These are phyloP conservation scores for Chouioia cunea DNA, from an alignment of 2,888 invertebrate species.

Conservation along the genomic window DNA sequence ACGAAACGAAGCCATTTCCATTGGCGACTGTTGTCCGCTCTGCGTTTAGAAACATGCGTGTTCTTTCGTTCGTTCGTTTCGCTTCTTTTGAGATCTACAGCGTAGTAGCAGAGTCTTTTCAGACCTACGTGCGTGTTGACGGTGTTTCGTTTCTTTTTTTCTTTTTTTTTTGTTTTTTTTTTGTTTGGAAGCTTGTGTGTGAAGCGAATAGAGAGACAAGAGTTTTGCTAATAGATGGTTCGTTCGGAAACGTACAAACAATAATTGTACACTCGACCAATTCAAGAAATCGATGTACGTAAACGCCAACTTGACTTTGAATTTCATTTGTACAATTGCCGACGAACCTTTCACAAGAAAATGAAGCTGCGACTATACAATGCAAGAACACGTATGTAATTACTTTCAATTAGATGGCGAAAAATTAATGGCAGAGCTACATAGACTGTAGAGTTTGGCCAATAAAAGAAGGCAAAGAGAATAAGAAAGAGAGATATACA, in stretches of 20 bases:
- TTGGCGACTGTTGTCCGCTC: slow-evolving; percentile 67
- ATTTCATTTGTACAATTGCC: slow-evolving; percentile 9
- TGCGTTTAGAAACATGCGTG: slow-evolving; percentile 68
- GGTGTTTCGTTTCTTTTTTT: slow-evolving; percentile 16
- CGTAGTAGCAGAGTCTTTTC: slow-evolving; percentile 57
- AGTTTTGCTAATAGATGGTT: slow-evolving; percentile 13
- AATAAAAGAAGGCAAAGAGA: slow-evolving; percentile 27
- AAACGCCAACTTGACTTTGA: slow-evolving; percentile 2
- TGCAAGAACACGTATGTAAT: slow-evolving; percentile 21
- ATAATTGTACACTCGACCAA: neutral
- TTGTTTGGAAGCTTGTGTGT: slow-evolving; percentile 2
- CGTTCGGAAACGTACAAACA: slow-evolving; percentile 21
- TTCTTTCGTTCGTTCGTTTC: slow-evolving; percentile 60
- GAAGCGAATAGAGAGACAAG: slow-evolving; percentile 42
- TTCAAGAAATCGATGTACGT: no score
- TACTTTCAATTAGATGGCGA: slow-evolving; percentile 36
- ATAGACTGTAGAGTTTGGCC: slow-evolving; percentile 38
- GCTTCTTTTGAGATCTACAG: slow-evolving; percentile 68
- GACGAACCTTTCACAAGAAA: slow-evolving; percentile 22
- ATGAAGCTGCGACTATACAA: slow-evolving; percentile 29
- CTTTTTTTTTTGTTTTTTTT: slow-evolving; percentile 25
- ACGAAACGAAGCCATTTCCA: slow-evolving; percentile 68
- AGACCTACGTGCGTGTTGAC: slow-evolving; percentile 62
- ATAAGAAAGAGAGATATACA: slow-evolving; percentile 14
- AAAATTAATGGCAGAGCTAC: slow-evolving; percentile 40